These are phyloP conservation scores for Zeuzera pyrina DNA, from an alignment of 2,888 invertebrate genomes.

Conservation along the genomic window DNA sequence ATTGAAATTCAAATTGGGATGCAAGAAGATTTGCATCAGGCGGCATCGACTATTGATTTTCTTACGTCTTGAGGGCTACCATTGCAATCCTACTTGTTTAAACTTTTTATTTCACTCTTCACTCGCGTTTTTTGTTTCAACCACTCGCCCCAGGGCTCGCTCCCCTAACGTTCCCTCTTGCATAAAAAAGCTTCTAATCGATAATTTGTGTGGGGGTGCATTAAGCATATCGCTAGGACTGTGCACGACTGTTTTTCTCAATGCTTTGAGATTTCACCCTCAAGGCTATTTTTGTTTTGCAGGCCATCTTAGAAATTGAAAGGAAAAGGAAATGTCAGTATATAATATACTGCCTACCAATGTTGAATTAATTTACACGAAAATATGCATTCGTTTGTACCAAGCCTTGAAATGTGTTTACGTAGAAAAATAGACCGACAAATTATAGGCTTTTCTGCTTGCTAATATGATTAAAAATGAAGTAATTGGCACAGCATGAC, in stretches of 20 bases:
- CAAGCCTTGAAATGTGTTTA: too few species aligned
- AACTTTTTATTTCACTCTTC: constrained; percentile 73
- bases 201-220: constrained; percentile 74
- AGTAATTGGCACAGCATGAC: too few species aligned
- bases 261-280: constrained; percentile 64
- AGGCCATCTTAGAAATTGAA: constrained; percentile 40
- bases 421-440: too few species aligned
- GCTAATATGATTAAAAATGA: too few species aligned
- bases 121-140: constrained; percentile 71
- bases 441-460: too few species aligned
- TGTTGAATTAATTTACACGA: too few species aligned
- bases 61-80: constrained; percentile 60
- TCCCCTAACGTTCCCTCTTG: constrained; percentile 69
- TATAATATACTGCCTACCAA: too few species aligned
- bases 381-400: too few species aligned
- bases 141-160: constrained; percentile 59
- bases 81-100: constrained; percentile 68
- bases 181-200: constrained; percentile 74
- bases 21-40: constrained; percentile 66
- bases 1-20: constrained; percentile 67
- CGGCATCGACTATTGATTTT: constrained; percentile 68
- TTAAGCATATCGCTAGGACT: constrained; percentile 69
- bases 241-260: constrained; percentile 64
- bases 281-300: constrained; percentile 60
- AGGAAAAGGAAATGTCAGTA: too few species aligned